Percentiles rank a stretch among this genome's conserved stretches.
These are phyloP conservation scores for Cyclopterus lumpus DNA, from an alignment of 2,797 vertebrate species.

Conservation along the genomic window DNA sequence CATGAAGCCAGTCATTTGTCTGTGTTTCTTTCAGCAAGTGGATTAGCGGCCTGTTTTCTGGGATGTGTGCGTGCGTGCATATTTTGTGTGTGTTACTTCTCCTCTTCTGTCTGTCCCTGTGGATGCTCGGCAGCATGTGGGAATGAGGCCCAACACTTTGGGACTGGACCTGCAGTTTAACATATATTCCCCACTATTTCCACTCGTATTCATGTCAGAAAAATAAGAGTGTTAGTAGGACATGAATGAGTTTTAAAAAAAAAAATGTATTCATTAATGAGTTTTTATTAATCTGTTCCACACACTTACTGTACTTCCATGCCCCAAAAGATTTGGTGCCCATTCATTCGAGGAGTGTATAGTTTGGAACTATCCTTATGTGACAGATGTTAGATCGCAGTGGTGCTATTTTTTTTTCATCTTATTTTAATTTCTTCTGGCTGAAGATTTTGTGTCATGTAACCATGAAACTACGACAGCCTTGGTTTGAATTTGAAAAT, in stretches of 20 bases:
- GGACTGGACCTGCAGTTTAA: constrained; percentile 44
- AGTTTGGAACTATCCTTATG: not conserved
- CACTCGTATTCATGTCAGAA: constrained; percentile 39
- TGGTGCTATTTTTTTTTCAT: constrained; percentile 10
- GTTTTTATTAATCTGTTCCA: constrained; percentile 49
- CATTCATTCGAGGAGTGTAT: constrained; percentile 11
- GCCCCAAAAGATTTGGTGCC: constrained; percentile 8
- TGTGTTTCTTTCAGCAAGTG: constrained; percentile 40
- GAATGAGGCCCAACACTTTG: constrained; percentile 46
- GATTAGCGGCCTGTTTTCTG: constrained; percentile 55
- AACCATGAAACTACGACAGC: constrained; percentile 1
- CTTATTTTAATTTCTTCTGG: not conserved
- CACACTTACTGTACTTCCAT: constrained; percentile 24
- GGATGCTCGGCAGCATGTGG: constrained; percentile 17
- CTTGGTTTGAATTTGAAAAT: constrained; percentile 11
- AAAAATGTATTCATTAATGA: constrained; percentile 28
- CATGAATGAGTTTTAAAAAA: constrained; percentile 25
- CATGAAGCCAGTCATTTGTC: constrained; percentile 32
- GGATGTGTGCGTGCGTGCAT: constrained; percentile 27
- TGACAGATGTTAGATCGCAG: constrained; percentile 37
- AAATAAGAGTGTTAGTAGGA: constrained; percentile 52
- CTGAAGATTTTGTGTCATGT: constrained; percentile 3
- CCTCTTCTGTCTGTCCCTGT: constrained; percentile 43
- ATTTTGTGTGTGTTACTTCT: constrained; percentile 37
- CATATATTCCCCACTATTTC: constrained; percentile 48